Conservation (phyloP, 2,888 invertebrate genomes). For the Galerucella pusilla region DNA sequence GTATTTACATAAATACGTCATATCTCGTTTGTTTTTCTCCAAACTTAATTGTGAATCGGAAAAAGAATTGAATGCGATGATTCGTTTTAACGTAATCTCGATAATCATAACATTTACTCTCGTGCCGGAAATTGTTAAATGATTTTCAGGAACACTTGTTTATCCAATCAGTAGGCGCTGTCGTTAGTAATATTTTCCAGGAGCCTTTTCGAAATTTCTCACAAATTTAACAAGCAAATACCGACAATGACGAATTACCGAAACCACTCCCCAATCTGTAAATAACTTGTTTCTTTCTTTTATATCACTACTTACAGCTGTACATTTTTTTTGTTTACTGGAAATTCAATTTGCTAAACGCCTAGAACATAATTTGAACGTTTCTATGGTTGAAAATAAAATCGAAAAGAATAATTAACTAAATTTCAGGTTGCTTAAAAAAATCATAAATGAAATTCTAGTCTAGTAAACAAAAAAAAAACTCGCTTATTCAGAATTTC, state of each 20-base stretch:
- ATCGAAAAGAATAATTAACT: no score
- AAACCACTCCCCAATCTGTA: neutral
- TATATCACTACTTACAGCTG: neutral
- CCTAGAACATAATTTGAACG: no score
- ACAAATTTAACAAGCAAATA: slow-evolving; percentile 9
- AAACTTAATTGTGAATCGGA: neutral
- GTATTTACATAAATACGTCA: neutral
- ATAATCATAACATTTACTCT: slow-evolving; percentile 17
- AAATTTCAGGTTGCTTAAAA: no score
- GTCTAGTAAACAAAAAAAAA: no score
- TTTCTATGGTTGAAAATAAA: no score
- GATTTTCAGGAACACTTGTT: slow-evolving; percentile 21
- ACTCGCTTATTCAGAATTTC: no score
- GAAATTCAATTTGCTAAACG: neutral
- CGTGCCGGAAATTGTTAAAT: slow-evolving; percentile 22
- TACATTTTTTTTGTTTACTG: neutral
- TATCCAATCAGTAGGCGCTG: slow-evolving; percentile 17
- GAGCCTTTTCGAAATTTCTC: slow-evolving; percentile 7
- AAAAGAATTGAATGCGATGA: neutral
- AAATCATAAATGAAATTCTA: no score
- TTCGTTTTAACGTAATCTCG: slow-evolving; percentile 3
- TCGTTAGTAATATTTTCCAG: slow-evolving; percentile 16
- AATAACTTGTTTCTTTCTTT: neutral
- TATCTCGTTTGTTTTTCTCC: neutral
- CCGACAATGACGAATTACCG: slow-evolving; percentile 21